Conservation (phyloP, 2,113 vertebrate species). For the Gorsachius goisagi region DNA sequence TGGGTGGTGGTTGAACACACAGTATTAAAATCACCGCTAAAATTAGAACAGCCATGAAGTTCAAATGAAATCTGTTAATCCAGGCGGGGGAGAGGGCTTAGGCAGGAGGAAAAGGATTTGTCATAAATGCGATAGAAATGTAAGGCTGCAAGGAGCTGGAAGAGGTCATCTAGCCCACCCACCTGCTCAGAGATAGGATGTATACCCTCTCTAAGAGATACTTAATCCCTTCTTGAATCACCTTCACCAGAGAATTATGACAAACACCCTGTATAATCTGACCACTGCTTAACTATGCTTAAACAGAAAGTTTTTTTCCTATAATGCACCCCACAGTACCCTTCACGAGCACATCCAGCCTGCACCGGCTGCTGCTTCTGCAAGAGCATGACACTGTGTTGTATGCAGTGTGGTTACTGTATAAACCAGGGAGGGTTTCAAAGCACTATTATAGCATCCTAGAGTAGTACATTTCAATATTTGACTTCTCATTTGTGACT, state of each 20-base stretch:
- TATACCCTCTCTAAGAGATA: not conserved
- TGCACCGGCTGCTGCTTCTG: not conserved
- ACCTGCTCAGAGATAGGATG: not conserved
- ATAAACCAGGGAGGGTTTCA: not conserved
- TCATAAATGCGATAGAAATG: not conserved
- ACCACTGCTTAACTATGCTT: not conserved
- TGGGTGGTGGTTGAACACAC: not conserved
- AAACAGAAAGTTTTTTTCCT: not conserved
- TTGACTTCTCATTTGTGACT: not conserved
- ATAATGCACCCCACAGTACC: not conserved
- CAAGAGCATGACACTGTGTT: not conserved
- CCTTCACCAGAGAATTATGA: not conserved
- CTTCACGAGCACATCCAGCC: not conserved
- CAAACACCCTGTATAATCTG: not conserved
- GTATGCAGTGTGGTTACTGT: accelerated
- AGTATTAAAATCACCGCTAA: not conserved
- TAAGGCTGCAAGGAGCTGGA: not conserved
- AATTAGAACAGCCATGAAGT: not conserved
- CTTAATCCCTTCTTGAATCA: conserved; percentile 7
- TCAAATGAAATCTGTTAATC: conserved; percentile 6
- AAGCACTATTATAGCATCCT: not conserved
- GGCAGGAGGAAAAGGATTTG: not conserved
- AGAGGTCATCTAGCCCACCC: not conserved
- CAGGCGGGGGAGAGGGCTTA: not conserved
- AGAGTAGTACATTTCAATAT: not conserved